Base-by-base conservation (phyloP, 2,888 invertebrate genomes). In the Lasioglossum vierecki region DNA sequence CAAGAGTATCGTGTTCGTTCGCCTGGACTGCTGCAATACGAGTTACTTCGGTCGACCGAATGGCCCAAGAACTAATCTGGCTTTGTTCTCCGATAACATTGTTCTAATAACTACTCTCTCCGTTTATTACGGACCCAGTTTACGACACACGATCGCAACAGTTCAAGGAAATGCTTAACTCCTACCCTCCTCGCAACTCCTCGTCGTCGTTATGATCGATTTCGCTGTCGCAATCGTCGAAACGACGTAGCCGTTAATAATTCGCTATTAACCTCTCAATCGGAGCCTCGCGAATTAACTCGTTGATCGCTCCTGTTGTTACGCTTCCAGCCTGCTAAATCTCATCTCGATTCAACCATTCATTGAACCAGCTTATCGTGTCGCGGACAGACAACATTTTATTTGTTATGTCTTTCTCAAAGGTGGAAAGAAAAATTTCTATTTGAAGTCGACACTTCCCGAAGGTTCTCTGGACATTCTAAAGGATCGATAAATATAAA, bases 51-150 rank as follows among this genome's bases (percentile, higher is more conserved):
- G 66, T 63, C 30, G 66, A 66, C 35, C 30, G 66, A 66, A 66
- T 35, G 30, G 15, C 18, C 66, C 30, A 66, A 35, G 66, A 66
- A 66, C 66, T 66, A 66, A 66, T 66, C 66, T 35, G 66, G 66
- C 66, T 66, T 66, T 66, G 66, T 66, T 66, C 35, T 66, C 35
- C 66, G 35, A 66, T 66, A 66, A 66, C 66, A 66, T 35, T 35
- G 66, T 30, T 35, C 30, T 66, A 35, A 22, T 66, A 66, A 66
- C 35, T 66, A 35, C 35, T 35, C 35, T 30, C 66, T 18, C 30
- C 35, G 66, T 66, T 66, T 66, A 66, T 66, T 66, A 66, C 66
- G 66, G 22, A 66, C 66, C 66, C 30, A 13, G 66, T 66, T 66
- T 30, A 63, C 60, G 60, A 18, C 30, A 66, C 30, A 66, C 35